These are phyloP conservation scores for Grus americana DNA, from an alignment of 2,113 vertebrate species.

Conservation along the genomic window DNA sequence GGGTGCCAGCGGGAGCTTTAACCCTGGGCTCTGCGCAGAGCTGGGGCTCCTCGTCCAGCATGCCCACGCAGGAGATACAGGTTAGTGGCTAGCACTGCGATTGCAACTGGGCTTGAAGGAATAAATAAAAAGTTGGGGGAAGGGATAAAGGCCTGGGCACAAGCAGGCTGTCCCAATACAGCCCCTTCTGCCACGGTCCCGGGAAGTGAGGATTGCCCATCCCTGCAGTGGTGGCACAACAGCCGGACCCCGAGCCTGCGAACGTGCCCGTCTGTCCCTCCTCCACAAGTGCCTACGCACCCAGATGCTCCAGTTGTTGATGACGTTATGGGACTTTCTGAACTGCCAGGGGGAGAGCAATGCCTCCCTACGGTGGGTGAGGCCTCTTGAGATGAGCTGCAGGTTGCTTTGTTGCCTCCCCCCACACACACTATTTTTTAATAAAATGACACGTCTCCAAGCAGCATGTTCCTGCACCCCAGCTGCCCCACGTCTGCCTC, in stretches of 20 bases:
- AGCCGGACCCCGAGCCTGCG: background rate
- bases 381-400: background rate
- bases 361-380: background rate
- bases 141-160: background rate
- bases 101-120: background rate
- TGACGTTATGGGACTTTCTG: background rate
- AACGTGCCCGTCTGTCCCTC: background rate
- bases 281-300: background rate
- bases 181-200: background rate
- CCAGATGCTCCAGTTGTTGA: background rate
- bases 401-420: background rate
- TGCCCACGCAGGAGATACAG: background rate
- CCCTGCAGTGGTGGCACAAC: background rate
- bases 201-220: background rate
- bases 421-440: background rate
- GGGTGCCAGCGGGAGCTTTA: background rate
- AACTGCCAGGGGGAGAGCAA: background rate
- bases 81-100: accelerated
- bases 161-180: background rate
- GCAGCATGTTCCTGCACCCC: background rate
- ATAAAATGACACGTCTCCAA: background rate
- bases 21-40: background rate
- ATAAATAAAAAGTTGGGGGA: background rate
- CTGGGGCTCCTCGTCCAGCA: background rate
- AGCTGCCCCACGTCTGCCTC: background rate